Conservation (phyloP, 2,888 invertebrate genomes). For the Neocrepidodera transversa region DNA sequence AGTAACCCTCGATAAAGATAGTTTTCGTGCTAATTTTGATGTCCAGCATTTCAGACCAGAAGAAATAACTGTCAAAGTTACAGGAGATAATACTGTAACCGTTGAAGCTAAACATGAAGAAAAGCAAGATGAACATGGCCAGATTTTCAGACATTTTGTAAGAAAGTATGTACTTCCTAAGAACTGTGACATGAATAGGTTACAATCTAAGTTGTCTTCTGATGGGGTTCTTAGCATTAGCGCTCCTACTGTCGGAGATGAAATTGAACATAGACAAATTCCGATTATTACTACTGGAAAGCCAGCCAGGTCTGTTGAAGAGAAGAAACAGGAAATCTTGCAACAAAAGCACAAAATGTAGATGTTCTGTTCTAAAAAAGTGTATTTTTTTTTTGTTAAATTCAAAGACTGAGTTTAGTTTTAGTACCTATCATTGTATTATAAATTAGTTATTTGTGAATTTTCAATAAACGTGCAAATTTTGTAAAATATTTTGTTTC, state of each 20-base stretch:
- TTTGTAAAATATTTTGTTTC: too few relatives aligned
- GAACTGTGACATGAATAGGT: constrained; percentile 25
- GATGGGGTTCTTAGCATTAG: constrained; percentile 34
- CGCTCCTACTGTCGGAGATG: constrained; percentile 22
- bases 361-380: too few relatives aligned
- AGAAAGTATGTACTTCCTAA: constrained; percentile 34
- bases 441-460: too few relatives aligned
- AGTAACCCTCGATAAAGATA: constrained; percentile 25
- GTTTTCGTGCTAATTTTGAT: constrained; percentile 33
- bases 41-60: constrained; percentile 37
- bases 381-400: too few relatives aligned
- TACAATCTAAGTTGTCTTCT: constrained; percentile 32
- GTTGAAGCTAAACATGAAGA: constrained; percentile 36
- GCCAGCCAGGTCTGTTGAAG: constrained; percentile 24
- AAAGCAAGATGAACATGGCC: constrained; percentile 35
- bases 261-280: constrained; percentile 24
- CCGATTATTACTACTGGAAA: constrained; percentile 31
- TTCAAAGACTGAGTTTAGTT: too few relatives aligned
- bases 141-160: constrained; percentile 34
- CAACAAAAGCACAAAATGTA: too few relatives aligned
- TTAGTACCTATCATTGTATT: too few relatives aligned
- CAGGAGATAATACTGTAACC: constrained; percentile 28
- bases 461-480: too few relatives aligned
- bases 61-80: constrained; percentile 34
- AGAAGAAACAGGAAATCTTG: not conserved